Evolutionary conservation across 1,140 invertebrate genomes (phyloP).

Genomic region (Bradysia coprophila): DNA sequence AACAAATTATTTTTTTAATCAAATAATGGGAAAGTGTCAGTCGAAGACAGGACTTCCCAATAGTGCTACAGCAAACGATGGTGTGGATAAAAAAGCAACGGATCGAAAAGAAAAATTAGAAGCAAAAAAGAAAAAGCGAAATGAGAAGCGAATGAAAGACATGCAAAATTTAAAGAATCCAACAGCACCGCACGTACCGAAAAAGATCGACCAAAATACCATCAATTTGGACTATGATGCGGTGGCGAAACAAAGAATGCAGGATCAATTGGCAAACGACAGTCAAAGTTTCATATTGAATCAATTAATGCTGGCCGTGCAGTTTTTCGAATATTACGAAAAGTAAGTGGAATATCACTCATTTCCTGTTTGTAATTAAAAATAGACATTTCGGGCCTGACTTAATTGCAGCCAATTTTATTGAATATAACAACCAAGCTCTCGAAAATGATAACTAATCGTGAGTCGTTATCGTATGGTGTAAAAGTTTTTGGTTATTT

Average conservation of each 20-base stretch:
- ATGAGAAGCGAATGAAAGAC: slow-evolving; percentile 10
- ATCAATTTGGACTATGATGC: slow-evolving; percentile 23
- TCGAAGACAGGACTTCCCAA: slow-evolving; percentile 10
- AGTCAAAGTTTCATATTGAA: slow-evolving; percentile 52
- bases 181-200: neutral
- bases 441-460: too few species aligned
- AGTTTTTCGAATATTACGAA: slow-evolving; percentile 62
- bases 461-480: too few species aligned
- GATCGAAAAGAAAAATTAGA: slow-evolving; percentile 13
- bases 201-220: slow-evolving; percentile 5
- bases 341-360: slow-evolving; percentile 32
- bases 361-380: too few species aligned
- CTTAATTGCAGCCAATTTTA: neutral
- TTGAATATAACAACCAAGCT: too few species aligned
- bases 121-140: slow-evolving; percentile 12
- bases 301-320: slow-evolving; percentile 51
- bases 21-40: slow-evolving; percentile 14
- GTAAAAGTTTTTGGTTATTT: too few species aligned
- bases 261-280: slow-evolving; percentile 35
- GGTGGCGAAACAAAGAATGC: slow-evolving; percentile 28
- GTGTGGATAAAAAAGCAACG: slow-evolving; percentile 3
- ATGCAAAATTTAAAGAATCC: slow-evolving; percentile 1
- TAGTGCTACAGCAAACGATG: slow-evolving; percentile 9
- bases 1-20: too few species aligned
- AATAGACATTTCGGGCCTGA: neutral